These are phyloP conservation scores for Lacerta viridis DNA, from an alignment of 2,797 vertebrate genomes.

Conservation along the genomic window DNA sequence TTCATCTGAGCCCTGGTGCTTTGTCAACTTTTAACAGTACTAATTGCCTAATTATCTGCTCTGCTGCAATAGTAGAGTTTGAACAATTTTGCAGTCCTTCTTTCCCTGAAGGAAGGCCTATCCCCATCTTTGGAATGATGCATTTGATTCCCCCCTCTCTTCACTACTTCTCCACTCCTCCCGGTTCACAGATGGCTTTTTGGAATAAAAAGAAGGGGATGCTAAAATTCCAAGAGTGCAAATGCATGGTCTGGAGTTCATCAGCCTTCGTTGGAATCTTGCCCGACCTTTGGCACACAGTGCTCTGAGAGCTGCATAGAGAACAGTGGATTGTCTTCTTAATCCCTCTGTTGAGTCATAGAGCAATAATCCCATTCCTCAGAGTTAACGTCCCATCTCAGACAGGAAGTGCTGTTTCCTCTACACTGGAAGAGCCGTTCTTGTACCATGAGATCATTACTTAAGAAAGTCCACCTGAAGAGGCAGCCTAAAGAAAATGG, in stretches of 20 bases:
- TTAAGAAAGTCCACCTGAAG: constrained; percentile 44
- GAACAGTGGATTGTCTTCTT: neutral
- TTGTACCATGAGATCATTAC: constrained; percentile 55
- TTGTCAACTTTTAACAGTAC: constrained; percentile 39
- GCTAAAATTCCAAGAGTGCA: neutral
- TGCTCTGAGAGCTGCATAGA: neutral
- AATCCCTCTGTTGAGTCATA: neutral
- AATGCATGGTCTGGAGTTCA: neutral
- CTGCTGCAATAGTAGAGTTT: constrained; percentile 9
- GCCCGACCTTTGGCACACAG: neutral
- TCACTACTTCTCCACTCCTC: neutral
- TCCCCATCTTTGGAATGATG: neutral
- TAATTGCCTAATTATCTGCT: constrained; percentile 43
- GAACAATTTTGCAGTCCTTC: neutral
- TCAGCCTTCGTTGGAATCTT: neutral
- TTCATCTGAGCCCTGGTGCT: constrained; percentile 24
- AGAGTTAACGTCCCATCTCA: constrained; percentile 19
- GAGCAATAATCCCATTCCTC: neutral
- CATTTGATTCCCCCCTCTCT: neutral
- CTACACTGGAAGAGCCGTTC: constrained; percentile 34
- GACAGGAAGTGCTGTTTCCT: constrained; percentile 42
- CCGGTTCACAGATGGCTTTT: neutral
- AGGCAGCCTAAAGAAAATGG: constrained; percentile 2
- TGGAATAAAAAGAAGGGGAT: neutral
- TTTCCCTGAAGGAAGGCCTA: neutral